A percentile compares a stretch with the other conserved stretches of the same genome.
Conservation (phyloP, 2,113 vertebrate genomes). For the Fregetta grallaria region DNA sequence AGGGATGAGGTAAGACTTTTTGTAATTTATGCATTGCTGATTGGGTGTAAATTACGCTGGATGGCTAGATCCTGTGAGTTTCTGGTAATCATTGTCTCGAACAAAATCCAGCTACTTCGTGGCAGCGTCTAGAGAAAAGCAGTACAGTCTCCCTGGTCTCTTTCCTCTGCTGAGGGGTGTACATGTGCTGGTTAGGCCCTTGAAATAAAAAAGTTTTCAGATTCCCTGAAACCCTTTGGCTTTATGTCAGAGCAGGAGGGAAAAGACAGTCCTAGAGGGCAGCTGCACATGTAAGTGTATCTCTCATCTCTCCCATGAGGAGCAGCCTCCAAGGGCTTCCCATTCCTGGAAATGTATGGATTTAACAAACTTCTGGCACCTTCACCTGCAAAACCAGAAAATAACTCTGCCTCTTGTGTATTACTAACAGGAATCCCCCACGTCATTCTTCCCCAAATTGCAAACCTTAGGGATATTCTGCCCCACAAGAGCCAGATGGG, state of each 20-base stretch:
- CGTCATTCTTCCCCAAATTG: neutral
- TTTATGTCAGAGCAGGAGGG: neutral
- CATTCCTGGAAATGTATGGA: neutral
- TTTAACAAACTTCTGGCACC: neutral
- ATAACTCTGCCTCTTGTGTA: neutral
- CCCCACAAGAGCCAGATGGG: neutral
- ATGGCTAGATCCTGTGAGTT: neutral
- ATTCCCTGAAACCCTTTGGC: neutral
- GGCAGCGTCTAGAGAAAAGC: neutral
- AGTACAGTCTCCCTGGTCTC: neutral
- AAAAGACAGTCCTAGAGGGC: neutral
- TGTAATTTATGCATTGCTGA: neutral
- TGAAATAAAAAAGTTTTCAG: neutral
- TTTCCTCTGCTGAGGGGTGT: neutral
- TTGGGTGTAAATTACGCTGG: neutral
- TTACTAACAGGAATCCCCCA: neutral
- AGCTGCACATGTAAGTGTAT: rapidly evolving
- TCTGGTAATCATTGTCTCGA: neutral
- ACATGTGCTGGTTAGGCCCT: neutral
- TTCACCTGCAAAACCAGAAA: neutral
- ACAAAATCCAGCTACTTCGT: neutral
- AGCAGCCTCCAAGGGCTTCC: neutral
- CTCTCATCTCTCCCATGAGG: neutral
- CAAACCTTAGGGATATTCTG: neutral
- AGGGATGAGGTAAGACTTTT: neutral